A percentile compares a stretch with the other conserved stretches of the same genome.
These are phyloP conservation scores for Eira barbara DNA, from an alignment of 2,113 vertebrate genomes.

Conservation along the genomic window DNA sequence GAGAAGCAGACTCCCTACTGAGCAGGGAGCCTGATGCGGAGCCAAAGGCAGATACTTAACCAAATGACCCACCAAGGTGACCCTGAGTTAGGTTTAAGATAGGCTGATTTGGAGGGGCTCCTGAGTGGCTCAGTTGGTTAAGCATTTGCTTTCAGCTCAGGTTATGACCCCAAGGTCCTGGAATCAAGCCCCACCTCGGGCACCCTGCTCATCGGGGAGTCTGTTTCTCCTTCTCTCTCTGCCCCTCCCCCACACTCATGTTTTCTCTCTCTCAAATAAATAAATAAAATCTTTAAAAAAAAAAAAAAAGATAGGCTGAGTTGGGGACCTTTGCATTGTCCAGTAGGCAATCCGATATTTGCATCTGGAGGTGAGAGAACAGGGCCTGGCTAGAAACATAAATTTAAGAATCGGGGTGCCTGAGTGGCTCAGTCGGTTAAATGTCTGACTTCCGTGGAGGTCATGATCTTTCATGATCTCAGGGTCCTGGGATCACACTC, in stretches of 20 bases:
- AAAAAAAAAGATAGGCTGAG: neutral
- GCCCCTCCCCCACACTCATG: neutral
- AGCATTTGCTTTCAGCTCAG: neutral
- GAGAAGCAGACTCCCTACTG: neutral
- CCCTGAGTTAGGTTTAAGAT: neutral
- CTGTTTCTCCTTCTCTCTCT: neutral
- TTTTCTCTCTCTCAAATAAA: neutral
- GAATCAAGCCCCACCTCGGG: neutral
- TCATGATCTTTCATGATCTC: neutral
- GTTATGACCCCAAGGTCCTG: neutral
- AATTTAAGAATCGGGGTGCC: slow-evolving; percentile 52
- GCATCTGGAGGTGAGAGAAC: neutral
- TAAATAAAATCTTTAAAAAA: neutral
- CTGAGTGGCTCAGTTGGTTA: neutral
- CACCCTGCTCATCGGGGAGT: neutral
- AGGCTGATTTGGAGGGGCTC: neutral
- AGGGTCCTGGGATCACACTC: neutral
- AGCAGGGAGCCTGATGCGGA: neutral
- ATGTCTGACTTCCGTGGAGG: neutral
- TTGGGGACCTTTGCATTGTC: neutral
- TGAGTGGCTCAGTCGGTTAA: neutral
- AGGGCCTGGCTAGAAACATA: neutral
- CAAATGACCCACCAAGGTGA: no score
- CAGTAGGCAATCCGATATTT: neutral
- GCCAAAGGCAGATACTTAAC: no score